phyloP scores from a whole-genome alignment of 30 jellyfish, hydroid and myxozoan genomes.

The Cassiopea andromeda region DNA sequence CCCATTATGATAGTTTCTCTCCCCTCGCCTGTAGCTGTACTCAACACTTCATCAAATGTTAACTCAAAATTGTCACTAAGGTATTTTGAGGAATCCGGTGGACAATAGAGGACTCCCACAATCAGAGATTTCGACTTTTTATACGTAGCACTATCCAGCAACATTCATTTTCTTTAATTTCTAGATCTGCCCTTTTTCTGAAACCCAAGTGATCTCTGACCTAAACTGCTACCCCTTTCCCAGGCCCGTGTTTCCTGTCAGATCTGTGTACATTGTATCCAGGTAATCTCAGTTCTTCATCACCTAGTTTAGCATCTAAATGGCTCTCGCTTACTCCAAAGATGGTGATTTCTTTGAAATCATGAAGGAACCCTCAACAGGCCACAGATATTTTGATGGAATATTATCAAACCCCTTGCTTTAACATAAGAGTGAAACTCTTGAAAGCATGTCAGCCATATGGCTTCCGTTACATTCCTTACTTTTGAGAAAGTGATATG shows the following conservation, averaged over 20 bases:
- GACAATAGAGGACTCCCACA: slow-evolving; percentile 55
- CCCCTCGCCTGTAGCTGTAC: slow-evolving; percentile 50
- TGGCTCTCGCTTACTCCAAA: slow-evolving; percentile 63
- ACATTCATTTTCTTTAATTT: slow-evolving; percentile 49
- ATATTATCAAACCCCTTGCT: slow-evolving; percentile 56
- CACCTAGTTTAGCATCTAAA: slow-evolving; percentile 24
- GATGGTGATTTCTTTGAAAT: slow-evolving; percentile 33
- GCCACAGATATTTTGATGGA: slow-evolving; percentile 63
- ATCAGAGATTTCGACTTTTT: slow-evolving; percentile 39
- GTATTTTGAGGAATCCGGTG: slow-evolving; percentile 65
- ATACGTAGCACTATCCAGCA: slow-evolving; percentile 27
- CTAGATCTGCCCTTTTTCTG: slow-evolving; percentile 60
- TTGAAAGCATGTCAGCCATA: slow-evolving; percentile 2
- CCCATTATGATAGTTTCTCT: slow-evolving; percentile 71
- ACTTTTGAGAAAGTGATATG: too few relatives aligned
- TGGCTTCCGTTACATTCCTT: too few relatives aligned
- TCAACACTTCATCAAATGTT: slow-evolving; percentile 29
- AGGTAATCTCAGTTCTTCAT: slow-evolving; percentile 57
- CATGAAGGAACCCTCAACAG: slow-evolving; percentile 49
- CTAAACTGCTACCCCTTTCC: slow-evolving; percentile 73
- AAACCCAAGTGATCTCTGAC: slow-evolving; percentile 47
- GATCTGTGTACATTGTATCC: slow-evolving; percentile 56
- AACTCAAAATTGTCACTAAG: slow-evolving; percentile 41
- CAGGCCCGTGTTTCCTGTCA: slow-evolving; percentile 61
- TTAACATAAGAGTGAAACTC: slow-evolving; percentile 59